Base-by-base conservation (phyloP, 2,797 vertebrate genomes). In the Sebastes oblongus region DNA sequence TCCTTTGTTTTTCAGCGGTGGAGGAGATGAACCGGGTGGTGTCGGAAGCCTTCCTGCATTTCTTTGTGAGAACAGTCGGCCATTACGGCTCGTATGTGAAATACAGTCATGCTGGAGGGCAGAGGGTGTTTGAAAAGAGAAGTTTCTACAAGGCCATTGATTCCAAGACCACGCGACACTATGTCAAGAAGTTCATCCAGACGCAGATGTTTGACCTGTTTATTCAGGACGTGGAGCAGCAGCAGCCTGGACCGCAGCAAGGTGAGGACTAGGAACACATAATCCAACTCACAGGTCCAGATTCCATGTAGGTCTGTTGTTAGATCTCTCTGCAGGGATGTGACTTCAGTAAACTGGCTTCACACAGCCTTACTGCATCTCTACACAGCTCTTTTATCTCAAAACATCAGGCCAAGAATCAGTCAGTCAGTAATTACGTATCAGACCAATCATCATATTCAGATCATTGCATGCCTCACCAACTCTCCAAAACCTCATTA, bases 141-240 rank as follows among this genome's bases (percentile, higher is more conserved):
- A 62, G 85, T 29, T 99, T 99, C 95, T 97, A 92, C 91, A 98
- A 97, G 84, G 96, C 96, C 71, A 61, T 97, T 1, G 0, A 94
- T 84, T 97, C 97, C 78, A 98, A 96, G 83, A 92, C 91, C 85
- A 96, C 87, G 1, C 96, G 97, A 12, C 94, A 92, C 36, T 97
- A 98, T 18, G 90, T 98, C 64, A 98, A 99, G 89, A 97, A 93
- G 82, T 99, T 99, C 67, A 94, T 97, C 67, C 95, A 96, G 95
- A 98, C 97, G 0, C 98, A 99, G 91, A 97, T 98, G 96, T 99
- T 99, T 25, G 97, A 97, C 69, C 92, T 99, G 6, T 98, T 98
- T 66, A 97, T 99, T 76, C 97, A 99, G 92, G 97, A 98, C 25
- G 96, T 96, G 0, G 98, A 98, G 83, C 97, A 95, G 87, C 97